These are phyloP conservation scores for Rallus crepitans DNA, from an alignment of 2,797 vertebrate species.

Conservation along the genomic window DNA sequence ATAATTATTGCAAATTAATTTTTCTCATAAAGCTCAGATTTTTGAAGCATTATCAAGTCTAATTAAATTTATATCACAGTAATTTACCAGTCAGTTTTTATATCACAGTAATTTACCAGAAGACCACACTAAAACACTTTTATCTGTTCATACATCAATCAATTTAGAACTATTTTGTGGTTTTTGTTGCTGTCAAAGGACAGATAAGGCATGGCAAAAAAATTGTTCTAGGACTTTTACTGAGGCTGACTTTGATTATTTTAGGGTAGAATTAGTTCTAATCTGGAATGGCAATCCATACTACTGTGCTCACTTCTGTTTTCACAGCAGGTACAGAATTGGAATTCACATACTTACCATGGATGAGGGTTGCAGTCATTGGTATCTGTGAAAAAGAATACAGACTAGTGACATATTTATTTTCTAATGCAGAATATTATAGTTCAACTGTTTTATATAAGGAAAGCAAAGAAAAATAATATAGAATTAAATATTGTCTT, in stretches of 20 bases:
- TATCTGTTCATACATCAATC: background rate
- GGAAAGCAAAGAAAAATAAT: background rate
- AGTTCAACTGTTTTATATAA: background rate
- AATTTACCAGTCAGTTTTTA: background rate
- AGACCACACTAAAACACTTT: background rate
- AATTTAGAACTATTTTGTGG: background rate
- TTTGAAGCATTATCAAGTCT: background rate
- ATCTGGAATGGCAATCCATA: background rate
- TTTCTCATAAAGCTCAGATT: background rate
- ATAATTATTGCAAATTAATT: background rate
- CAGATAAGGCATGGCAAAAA: background rate
- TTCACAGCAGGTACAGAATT: background rate
- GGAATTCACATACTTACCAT: constrained; percentile 83
- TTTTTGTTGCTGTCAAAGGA: background rate
- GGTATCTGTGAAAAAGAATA: constrained; percentile 82
- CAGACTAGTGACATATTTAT: background rate
- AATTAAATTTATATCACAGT: background rate
- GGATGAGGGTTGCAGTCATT: constrained; percentile 96
- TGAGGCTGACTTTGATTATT: background rate
- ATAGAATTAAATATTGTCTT: background rate
- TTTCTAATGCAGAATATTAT: background rate
- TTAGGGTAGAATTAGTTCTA: background rate
- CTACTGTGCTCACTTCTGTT: background rate
- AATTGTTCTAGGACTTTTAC: background rate
- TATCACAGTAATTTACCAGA: background rate